A percentile compares a stretch with the other conserved stretches of the same genome.
These are phyloP conservation scores for Monomorium pharaonis DNA, from an alignment of 1,140 invertebrate species.

Conservation along the genomic window DNA sequence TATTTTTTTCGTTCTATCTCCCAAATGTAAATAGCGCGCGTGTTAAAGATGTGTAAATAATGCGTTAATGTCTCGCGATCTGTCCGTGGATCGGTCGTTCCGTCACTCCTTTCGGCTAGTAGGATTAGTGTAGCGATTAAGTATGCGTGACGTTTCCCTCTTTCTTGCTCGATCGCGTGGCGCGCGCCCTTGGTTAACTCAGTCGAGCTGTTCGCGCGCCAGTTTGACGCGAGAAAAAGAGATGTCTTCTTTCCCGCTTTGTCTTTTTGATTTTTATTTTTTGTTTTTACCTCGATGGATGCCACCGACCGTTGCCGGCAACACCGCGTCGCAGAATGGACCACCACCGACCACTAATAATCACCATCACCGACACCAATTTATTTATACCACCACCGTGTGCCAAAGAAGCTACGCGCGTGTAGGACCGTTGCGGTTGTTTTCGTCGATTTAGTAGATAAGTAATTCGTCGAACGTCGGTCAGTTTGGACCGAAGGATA, in stretches of 20 bases:
- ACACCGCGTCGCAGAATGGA: conserved; percentile 29
- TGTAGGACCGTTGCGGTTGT: neutral
- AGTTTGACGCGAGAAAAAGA: neutral
- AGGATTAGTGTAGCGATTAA: conserved; percentile 54
- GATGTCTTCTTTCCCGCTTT: conserved; percentile 4
- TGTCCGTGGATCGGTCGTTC: neutral
- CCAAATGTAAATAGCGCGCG: conserved; percentile 48
- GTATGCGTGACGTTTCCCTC: conserved; percentile 3
- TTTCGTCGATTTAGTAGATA: neutral
- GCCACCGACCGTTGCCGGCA: conserved; percentile 39
- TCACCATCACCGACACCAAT: conserved; percentile 46
- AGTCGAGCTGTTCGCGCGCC: neutral
- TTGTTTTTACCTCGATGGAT: conserved; percentile 9
- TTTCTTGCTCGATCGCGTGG: conserved; percentile 40
- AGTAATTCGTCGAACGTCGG: neutral
- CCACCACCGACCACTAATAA: conserved; percentile 51
- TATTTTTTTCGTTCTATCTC: conserved; percentile 27
- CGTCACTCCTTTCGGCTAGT: conserved; percentile 24
- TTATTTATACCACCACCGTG: conserved; percentile 47
- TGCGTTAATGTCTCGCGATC: conserved; percentile 31
- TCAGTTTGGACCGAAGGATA: neutral
- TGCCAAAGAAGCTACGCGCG: conserved; percentile 9
- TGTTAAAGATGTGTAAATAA: conserved; percentile 1
- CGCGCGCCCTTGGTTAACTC: conserved; percentile 6
- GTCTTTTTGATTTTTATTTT: neutral